Conservation (phyloP, 2,113 vertebrate species). For the Callorhinus ursinus region DNA sequence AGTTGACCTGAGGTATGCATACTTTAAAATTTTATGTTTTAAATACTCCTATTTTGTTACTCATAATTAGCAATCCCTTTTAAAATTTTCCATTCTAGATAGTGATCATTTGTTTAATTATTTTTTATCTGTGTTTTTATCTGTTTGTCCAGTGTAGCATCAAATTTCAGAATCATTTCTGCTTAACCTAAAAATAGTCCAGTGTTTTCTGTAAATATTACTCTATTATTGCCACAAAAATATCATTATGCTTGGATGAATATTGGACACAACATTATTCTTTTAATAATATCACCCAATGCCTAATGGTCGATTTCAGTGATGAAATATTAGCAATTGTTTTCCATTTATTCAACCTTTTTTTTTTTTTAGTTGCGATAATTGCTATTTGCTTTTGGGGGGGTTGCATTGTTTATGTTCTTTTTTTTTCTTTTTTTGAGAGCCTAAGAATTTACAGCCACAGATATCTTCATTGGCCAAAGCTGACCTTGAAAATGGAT, state of each 20-base stretch:
- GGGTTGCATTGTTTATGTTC: neutral
- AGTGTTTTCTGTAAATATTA: conserved; percentile 76
- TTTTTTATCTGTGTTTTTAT: conserved; percentile 21
- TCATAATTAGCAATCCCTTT: neutral
- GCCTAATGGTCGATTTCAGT: neutral
- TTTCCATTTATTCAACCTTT: neutral
- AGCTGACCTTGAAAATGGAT: neutral
- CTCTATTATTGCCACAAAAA: conserved; percentile 47
- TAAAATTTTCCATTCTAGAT: neutral
- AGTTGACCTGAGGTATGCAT: neutral
- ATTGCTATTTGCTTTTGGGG: neutral
- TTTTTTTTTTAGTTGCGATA: neutral
- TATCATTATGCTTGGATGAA: conserved; percentile 45
- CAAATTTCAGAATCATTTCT: conserved; percentile 47
- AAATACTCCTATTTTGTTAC: conserved; percentile 32
- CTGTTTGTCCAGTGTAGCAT: conserved; percentile 27
- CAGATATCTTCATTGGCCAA: neutral
- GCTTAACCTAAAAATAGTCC: conserved; percentile 55
- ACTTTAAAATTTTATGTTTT: neutral
- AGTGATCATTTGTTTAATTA: neutral
- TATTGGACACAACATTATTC: conserved; percentile 15
- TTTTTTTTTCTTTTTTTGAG: neutral
- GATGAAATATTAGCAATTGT: neutral
- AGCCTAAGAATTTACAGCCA: neutral
- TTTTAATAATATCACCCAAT: neutral